Evolutionary conservation across 2,113 vertebrate species (phyloP).

Genomic region (Murina feae): DNA sequence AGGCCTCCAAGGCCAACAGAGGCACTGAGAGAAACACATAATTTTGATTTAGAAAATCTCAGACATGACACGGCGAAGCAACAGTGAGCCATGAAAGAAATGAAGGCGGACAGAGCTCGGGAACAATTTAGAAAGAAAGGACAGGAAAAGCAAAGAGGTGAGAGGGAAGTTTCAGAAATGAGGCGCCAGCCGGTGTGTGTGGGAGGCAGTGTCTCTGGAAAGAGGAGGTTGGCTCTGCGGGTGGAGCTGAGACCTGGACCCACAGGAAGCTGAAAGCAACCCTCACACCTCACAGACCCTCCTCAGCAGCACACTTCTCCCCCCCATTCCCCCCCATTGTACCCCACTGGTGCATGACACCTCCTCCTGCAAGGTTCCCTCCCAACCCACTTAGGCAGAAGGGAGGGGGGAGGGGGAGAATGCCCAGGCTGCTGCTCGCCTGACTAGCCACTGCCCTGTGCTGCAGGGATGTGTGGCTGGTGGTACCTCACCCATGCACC

Average conservation of each 20-base stretch:
- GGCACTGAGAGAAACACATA: neutral
- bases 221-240: neutral
- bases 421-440: neutral
- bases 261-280: neutral
- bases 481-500: neutral
- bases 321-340: too few relatives aligned
- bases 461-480: neutral
- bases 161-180: neutral
- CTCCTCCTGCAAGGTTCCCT: neutral
- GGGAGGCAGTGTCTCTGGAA: neutral
- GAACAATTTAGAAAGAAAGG: neutral
- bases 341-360: neutral
- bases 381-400: neutral
- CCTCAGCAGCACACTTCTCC: too few relatives aligned
- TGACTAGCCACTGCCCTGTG: too few relatives aligned
- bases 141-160: neutral
- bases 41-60: neutral
- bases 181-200: neutral
- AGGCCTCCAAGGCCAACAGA: neutral
- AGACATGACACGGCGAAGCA: neutral
- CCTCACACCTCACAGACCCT: neutral
- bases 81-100: neutral
- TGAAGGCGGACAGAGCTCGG: neutral
- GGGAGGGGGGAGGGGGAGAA: neutral
- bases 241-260: neutral